Evolutionary conservation across 2,888 invertebrate species (phyloP), one percentile per base, ranked within the genome.

Genomic region (Leptura quadrifasciata): DNA sequence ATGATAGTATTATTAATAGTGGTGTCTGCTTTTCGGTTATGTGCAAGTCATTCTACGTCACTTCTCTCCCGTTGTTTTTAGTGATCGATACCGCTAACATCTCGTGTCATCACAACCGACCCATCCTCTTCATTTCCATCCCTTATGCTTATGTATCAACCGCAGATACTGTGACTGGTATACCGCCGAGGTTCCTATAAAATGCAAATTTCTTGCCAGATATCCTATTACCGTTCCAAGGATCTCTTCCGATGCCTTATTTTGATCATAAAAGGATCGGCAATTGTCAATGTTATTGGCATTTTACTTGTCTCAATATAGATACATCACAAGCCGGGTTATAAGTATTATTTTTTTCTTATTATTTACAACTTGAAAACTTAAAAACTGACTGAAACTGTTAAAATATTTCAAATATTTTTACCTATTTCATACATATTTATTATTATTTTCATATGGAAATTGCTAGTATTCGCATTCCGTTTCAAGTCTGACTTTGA

Each of bases 1-100:
- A 87, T 88, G 88, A 89, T 89, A 87, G 88, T 87, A 88, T 89
- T 89, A 89, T 89, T 89, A 89, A 89, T 88, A 88, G 89, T 88
- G 85, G 87, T 88, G 88, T 88, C 88, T 88, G 88, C 84, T 85
- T 84, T 85, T 84, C 85, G 86, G 86, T 86, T 86, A 87, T 87
- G 86, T 88, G 88, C 88, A 88, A 88, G 88, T 88, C 88, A 88
- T 88, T 87, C 88, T 87, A 87, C 87, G 88, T 88, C 88, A 87
- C 86, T 86, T 86, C 85, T 84, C 85, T 86, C 85, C 87, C 86
- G 87, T 88, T 88, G 87, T 88, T 87, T 87, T 85, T 84, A 71
- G 84, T 87, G 87, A 88, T 88, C 88, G 87, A 88, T 88, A 87
- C 86, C 85, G 85, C 85, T 84, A 86, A 88, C 88, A 86, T 87